A percentile compares a stretch with the other conserved stretches of the same genome.
These are phyloP conservation scores for Dioctria linearis DNA, from an alignment of 2,888 invertebrate species.

Conservation along the genomic window DNA sequence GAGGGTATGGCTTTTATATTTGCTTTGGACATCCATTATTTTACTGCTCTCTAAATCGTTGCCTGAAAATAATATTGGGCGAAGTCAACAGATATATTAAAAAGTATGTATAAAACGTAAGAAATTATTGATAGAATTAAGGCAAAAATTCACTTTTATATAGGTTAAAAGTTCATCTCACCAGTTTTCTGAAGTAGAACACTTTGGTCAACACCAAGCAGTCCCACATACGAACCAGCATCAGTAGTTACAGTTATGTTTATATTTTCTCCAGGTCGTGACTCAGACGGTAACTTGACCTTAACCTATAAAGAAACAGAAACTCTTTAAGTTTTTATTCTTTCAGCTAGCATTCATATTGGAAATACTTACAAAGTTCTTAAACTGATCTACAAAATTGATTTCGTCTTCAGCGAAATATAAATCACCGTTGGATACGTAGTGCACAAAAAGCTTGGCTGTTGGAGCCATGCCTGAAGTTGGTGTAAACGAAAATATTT, in stretches of 20 bases:
- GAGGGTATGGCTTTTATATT: too few relatives aligned
- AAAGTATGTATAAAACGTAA: too few relatives aligned
- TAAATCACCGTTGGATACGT: constrained; percentile 81
- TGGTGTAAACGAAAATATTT: constrained; percentile 76
- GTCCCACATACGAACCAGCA: constrained; percentile 85
- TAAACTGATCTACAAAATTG: constrained; percentile 81
- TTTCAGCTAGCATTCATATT: too few relatives aligned
- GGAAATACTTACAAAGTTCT: constrained; percentile 78
- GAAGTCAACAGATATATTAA: too few relatives aligned
- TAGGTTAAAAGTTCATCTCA: constrained; percentile 67
- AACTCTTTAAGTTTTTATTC: too few relatives aligned
- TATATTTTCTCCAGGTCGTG: constrained; percentile 81
- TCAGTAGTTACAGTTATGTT: constrained; percentile 84
- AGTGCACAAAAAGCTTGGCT: constrained; percentile 84
- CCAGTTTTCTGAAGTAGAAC: constrained; percentile 79
- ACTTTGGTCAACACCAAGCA: constrained; percentile 87
- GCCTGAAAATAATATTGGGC: too few relatives aligned
- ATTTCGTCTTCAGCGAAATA: constrained; percentile 88
- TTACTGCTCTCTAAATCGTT: too few relatives aligned
- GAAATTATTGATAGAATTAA: too few relatives aligned
- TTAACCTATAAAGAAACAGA: constrained; percentile 52
- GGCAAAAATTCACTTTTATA: too few relatives aligned
- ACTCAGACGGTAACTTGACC: constrained; percentile 71
- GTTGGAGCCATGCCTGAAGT: constrained; percentile 84
- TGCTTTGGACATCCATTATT: too few relatives aligned